Conservation (phyloP, 37 sponge, comb jelly and placozoan species). For the Aplysina aerophoba region DNA sequence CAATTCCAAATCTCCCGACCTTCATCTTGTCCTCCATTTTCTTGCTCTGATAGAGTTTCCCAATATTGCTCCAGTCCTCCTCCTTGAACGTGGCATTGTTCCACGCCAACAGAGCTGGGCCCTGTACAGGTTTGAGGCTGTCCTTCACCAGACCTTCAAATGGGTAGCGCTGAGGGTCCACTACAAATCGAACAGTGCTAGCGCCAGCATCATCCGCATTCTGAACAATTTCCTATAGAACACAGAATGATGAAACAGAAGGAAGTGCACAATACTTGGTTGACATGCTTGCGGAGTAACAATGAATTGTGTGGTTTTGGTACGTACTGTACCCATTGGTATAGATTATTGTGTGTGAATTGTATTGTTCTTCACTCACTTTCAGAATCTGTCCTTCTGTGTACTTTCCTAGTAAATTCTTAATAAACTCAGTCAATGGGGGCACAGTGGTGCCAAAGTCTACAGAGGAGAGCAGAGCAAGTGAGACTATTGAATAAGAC, state of each 20-base stretch:
- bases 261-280: too few species aligned
- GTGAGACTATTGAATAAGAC: too few species aligned
- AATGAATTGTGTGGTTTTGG: too few species aligned
- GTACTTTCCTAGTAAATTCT: conserved; percentile 2
- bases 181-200: background rate
- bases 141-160: background rate
- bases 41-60: conserved; percentile 61
- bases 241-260: too few species aligned
- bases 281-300: too few species aligned
- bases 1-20: conserved; percentile 85
- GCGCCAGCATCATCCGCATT: conserved; percentile 38
- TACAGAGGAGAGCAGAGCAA: too few species aligned
- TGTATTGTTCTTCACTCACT: background rate
- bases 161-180: conserved; percentile 10
- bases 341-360: too few species aligned
- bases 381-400: conserved; percentile 35
- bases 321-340: too few species aligned
- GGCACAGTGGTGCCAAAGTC: conserved; percentile 22
- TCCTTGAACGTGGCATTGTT: conserved; percentile 74
- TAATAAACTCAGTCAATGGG: conserved; percentile 2
- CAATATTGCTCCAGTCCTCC: conserved; percentile 78
- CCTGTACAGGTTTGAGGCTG: conserved; percentile 43
- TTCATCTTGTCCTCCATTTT: conserved; percentile 73
- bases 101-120: conserved; percentile 75
- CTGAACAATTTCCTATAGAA: conserved; percentile 24